Evolutionary conservation across 1,140 invertebrate species (phyloP).

Genomic region (Anadara kagoshimensis): DNA sequence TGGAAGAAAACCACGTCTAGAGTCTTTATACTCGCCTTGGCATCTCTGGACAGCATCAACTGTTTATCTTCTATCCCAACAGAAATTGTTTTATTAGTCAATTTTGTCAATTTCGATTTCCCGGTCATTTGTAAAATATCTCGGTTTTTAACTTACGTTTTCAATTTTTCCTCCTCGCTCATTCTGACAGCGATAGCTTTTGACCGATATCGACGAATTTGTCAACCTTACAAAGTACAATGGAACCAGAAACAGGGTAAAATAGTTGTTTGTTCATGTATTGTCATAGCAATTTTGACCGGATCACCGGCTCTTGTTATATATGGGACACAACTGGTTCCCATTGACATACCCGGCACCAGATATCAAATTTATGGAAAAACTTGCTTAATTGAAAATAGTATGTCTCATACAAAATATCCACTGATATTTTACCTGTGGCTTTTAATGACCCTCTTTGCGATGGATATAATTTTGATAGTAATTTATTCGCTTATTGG

Average conservation of each 20-base stretch:
- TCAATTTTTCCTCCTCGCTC: conserved; percentile 29
- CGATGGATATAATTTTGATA: conserved; percentile 13
- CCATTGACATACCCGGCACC: background rate
- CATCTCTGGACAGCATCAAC: conserved; percentile 22
- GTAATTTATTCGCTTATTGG: conserved; percentile 20
- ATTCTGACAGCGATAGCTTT: conserved; percentile 32
- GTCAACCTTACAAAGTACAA: conserved; percentile 10
- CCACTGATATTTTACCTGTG: conserved; percentile 21
- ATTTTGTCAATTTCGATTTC: conserved; percentile 37
- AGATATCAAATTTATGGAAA: conserved; percentile 9
- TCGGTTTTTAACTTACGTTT: conserved; percentile 26
- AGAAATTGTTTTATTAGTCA: conserved; percentile 23
- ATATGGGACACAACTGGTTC: conserved; percentile 11
- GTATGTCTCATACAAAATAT: conserved; percentile 12
- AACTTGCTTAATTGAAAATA: conserved; percentile 22
- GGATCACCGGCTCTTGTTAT: conserved; percentile 22
- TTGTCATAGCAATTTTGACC: conserved; percentile 15
- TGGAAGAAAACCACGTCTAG: conserved; percentile 27
- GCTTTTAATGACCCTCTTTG: conserved; percentile 12
- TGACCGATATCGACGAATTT: conserved; percentile 33
- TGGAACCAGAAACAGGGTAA: conserved; percentile 11
- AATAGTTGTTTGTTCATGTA: conserved; percentile 18
- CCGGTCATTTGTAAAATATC: conserved; percentile 36
- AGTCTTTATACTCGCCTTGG: conserved; percentile 31
- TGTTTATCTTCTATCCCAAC: conserved; percentile 22